Base-by-base conservation (phyloP, 2,888 invertebrate genomes). In the Brassicogethes aeneus region DNA sequence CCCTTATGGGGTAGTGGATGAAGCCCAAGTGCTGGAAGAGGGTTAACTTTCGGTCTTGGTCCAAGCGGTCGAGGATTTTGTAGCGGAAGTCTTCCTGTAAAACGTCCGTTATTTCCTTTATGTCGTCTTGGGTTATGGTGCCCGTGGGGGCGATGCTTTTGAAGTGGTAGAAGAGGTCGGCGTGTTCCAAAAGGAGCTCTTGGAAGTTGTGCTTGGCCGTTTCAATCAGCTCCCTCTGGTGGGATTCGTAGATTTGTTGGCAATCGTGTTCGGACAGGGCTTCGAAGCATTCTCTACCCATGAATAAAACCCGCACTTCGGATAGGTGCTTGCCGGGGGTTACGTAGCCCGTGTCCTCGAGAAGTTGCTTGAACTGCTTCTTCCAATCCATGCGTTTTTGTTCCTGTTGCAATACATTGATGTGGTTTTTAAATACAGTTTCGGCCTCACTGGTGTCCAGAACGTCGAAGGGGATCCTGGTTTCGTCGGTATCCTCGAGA, bases 211-310 rank as follows among this genome's bases (percentile, higher is more conserved):
- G 85, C 66, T 90, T 90, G 36, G 93, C 92, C 57, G 85, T 80
- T 56, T 89, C 84, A 60, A 89, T 87, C 50, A 93, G 82, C 62
- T 89, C 88, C 55, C 86, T 75, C 71, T 96, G 95, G 69, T 95
- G 93, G 53, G 86, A 82, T 56, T 94, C 93, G 65, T 95, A 96
- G 53, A 96, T 93, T 57, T 87, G 79, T 61, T 89, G 86, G 59
- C 90, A 87, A 62, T 95, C 94, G 41, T 84, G 82, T 56, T 92
- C 92, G 0, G 88, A 81, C 38, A 96, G 73, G 8, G 89, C 87
- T 68, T 93, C 93, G 66, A 90, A 95, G 62, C 93, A 93, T 66
- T 94, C 93, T 31, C 93, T 77, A 0, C 94, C 95, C 85, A 93
- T 87, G 61, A 96, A 86, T 42, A 93, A 73, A 2, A 94, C 89